Percentiles rank a stretch among this genome's conserved stretches.
These are phyloP conservation scores for Rhabdomys pumilio DNA, from an alignment of 2,797 vertebrate genomes.

Conservation along the genomic window DNA sequence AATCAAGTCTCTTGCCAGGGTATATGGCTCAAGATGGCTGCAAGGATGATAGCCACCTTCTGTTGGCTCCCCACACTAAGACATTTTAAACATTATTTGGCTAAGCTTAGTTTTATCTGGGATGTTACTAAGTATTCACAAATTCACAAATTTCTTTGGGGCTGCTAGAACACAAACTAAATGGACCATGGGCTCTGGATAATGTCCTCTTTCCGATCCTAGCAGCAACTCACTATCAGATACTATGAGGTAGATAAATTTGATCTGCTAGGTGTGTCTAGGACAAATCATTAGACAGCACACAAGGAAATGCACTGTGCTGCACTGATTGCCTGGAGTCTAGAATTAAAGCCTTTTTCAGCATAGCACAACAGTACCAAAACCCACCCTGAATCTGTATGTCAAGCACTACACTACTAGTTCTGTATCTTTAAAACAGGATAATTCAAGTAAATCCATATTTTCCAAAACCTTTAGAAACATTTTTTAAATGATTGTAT, in stretches of 20 bases:
- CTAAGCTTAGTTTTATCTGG: not conserved
- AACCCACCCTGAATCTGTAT: not conserved
- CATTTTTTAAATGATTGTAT: not conserved
- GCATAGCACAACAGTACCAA: not conserved
- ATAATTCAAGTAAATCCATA: not conserved
- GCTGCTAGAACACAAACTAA: not conserved
- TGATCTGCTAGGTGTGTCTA: not conserved
- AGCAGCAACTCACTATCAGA: not conserved
- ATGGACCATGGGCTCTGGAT: not conserved
- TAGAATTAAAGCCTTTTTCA: not conserved
- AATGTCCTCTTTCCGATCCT: accelerated
- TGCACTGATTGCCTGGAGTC: not conserved
- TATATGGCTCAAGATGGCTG: no score
- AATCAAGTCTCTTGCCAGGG: no score
- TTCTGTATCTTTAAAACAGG: not conserved
- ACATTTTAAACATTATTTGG: not conserved
- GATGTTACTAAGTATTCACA: not conserved
- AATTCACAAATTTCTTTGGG: not conserved
- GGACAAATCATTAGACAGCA: not conserved
- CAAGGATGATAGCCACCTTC: no score
- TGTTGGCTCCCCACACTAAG: no score
- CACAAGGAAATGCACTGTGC: not conserved
- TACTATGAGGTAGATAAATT: not conserved
- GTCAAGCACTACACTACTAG: not conserved
- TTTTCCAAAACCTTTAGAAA: not conserved